These are phyloP conservation scores for Papilio polytes DNA, from an alignment of 1,140 invertebrate genomes.

Conservation along the genomic window DNA sequence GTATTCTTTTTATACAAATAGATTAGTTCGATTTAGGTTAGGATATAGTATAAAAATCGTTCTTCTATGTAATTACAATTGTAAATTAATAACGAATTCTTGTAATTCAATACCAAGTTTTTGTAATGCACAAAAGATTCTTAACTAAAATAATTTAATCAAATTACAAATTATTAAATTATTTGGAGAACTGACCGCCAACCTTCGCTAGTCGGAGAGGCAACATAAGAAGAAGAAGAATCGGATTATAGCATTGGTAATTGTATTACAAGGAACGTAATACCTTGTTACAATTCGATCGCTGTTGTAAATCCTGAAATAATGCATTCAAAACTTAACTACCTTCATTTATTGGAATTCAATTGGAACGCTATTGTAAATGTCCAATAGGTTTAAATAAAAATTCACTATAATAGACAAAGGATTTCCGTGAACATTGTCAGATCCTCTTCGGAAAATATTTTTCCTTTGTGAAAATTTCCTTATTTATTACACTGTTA, in stretches of 20 bases:
- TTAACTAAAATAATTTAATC: too few relatives aligned
- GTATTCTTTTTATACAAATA: not conserved
- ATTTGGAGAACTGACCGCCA: too few relatives aligned
- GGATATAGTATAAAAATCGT: not conserved
- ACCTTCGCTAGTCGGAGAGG: too few relatives aligned
- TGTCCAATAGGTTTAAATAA: not conserved
- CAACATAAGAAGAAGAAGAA: too few relatives aligned
- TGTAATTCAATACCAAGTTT: too few relatives aligned
- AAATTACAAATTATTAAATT: too few relatives aligned
- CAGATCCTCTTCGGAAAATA: not conserved
- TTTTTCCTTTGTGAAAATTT: not conserved
- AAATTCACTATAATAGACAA: not conserved
- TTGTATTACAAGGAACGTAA: not conserved
- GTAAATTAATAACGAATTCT: too few relatives aligned
- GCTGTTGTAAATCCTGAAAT: not conserved
- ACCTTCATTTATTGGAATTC: not conserved
- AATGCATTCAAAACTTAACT: not conserved
- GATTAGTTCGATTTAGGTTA: not conserved
- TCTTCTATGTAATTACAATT: too few relatives aligned
- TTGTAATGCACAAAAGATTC: too few relatives aligned
- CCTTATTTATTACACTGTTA: too few relatives aligned
- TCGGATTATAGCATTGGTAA: not conserved
- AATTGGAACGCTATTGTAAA: not conserved
- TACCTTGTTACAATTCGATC: not conserved
- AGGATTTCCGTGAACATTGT: not conserved